These are phyloP conservation scores for Taurulus bubalis DNA, from an alignment of 2,113 vertebrate genomes.

Conservation along the genomic window DNA sequence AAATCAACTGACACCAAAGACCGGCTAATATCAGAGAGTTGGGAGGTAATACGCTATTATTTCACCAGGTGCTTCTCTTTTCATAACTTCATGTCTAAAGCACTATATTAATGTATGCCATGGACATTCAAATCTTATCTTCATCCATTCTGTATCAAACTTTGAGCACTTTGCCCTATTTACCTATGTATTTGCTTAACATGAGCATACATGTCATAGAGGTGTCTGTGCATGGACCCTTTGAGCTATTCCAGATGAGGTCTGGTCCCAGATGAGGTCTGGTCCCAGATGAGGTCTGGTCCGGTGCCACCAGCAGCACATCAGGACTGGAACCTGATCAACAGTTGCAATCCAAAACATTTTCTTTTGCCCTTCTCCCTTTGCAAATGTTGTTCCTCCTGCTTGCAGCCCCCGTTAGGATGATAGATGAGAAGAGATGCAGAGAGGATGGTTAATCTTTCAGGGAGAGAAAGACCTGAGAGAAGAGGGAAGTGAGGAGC, in stretches of 20 bases:
- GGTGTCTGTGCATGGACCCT: background rate
- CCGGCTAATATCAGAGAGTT: background rate
- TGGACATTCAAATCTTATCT: background rate
- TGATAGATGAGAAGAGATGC: slow-evolving; percentile 79
- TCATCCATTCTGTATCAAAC: background rate
- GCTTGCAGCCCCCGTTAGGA: slow-evolving; percentile 74
- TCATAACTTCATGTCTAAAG: background rate
- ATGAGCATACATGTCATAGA: background rate
- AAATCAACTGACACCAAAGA: background rate
- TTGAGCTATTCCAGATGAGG: slow-evolving; percentile 21
- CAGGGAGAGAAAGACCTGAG: slow-evolving; percentile 50
- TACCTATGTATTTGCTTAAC: background rate
- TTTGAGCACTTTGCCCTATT: background rate
- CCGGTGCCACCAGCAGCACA: background rate
- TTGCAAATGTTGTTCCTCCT: slow-evolving; percentile 64
- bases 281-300: slow-evolving; percentile 29
- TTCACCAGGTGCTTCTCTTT: background rate
- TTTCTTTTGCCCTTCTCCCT: slow-evolving; percentile 59
- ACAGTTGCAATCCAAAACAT: slow-evolving; percentile 53
- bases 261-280: slow-evolving; percentile 29
- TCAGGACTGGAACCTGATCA: slow-evolving; percentile 52
- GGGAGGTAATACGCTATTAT: background rate
- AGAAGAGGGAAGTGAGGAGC: slow-evolving; percentile 38
- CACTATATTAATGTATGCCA: background rate
- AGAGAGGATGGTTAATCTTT: slow-evolving; percentile 76